phyloP scores from a whole-genome alignment of 1,140 invertebrate species.

The Phenacoccus solenopsis region DNA sequence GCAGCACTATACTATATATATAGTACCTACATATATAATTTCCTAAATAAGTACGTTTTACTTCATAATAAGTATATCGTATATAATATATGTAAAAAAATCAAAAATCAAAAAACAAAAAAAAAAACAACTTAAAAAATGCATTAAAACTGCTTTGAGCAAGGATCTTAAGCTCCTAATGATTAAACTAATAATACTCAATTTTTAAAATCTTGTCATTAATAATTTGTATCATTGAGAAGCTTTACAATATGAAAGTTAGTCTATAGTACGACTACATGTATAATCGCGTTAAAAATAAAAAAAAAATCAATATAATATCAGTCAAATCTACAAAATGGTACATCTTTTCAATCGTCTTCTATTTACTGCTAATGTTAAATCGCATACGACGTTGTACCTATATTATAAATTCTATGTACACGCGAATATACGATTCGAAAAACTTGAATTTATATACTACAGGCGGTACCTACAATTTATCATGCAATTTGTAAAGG shows the following conservation, averaged over 20 bases:
- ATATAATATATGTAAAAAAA: too few relatives aligned
- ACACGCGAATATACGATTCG: too few relatives aligned
- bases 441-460: too few relatives aligned
- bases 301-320: background rate
- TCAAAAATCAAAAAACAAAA: background rate
- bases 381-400: background rate
- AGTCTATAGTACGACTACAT: background rate
- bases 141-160: background rate
- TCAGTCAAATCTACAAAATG: background rate
- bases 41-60: too few relatives aligned
- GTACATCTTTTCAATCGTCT: background rate
- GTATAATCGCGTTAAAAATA: background rate
- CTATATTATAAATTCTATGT: too few relatives aligned
- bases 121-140: constrained; percentile 5
- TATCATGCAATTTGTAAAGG: too few relatives aligned
- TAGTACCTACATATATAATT: too few relatives aligned
- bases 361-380: background rate
- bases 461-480: too few relatives aligned
- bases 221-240: background rate
- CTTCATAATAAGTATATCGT: too few relatives aligned
- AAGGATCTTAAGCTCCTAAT: constrained; percentile 14
- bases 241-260: background rate
- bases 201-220: background rate
- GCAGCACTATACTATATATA: too few relatives aligned
- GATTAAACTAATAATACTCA: background rate